These are phyloP conservation scores for Drosophila jambulina DNA, from an alignment of 1,140 invertebrate genomes.

Conservation along the genomic window DNA sequence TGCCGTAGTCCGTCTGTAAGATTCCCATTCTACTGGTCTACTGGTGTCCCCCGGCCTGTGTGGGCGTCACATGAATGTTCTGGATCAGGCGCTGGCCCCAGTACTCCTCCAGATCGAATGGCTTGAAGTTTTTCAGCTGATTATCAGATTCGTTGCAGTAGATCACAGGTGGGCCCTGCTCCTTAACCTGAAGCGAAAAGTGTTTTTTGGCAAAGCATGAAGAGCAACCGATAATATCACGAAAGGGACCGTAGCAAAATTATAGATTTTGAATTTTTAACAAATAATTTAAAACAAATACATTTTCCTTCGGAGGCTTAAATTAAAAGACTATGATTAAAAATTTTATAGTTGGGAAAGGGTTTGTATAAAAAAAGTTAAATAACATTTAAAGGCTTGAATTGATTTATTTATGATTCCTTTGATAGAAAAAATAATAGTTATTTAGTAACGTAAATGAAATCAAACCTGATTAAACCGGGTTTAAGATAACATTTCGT, in stretches of 20 bases:
- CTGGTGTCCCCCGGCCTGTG: conserved; percentile 69
- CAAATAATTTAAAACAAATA: neutral
- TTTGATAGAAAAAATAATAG: neutral
- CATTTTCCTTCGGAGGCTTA: neutral
- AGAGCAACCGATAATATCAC: conserved; percentile 26
- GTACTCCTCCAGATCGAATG: conserved; percentile 83
- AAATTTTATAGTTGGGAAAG: neutral
- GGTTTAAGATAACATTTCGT: neutral
- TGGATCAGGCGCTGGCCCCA: conserved; percentile 83
- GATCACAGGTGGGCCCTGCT: conserved; percentile 73
- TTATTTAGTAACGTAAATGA: too few relatives aligned
- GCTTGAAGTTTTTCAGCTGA: conserved; percentile 83
- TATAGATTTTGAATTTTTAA: neutral
- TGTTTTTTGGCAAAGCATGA: conserved; percentile 29
- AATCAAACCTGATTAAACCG: neutral
- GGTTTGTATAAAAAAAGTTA: neutral
- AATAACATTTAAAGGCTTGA: neutral
- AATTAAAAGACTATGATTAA: neutral
- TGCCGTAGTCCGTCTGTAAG: conserved; percentile 47
- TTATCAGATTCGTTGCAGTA: conserved; percentile 80
- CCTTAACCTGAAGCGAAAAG: conserved; percentile 63
- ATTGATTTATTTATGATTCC: neutral
- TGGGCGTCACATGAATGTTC: conserved; percentile 79
- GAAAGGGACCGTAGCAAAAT: conserved; percentile 14
- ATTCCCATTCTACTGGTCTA: conserved; percentile 63